These are phyloP conservation scores for Lasioglossum figueresi DNA, from an alignment of 2,888 invertebrate genomes.

Conservation along the genomic window DNA sequence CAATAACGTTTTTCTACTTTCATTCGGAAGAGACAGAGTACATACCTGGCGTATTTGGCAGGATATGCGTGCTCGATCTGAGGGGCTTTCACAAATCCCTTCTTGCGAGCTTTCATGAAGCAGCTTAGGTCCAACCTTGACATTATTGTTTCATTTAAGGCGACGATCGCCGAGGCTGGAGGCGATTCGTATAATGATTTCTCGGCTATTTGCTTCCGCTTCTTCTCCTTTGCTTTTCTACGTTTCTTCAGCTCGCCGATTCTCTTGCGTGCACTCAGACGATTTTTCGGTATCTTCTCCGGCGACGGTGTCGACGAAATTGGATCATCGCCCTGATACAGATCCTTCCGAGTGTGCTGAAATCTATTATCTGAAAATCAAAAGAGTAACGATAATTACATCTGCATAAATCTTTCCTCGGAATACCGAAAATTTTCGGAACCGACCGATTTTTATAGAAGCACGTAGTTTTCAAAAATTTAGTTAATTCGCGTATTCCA, in stretches of 20 bases:
- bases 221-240: slow-evolving; percentile 67
- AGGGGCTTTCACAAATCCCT: slow-evolving; percentile 77
- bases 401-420: too few species aligned
- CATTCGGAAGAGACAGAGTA: neutral
- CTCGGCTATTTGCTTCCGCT: slow-evolving; percentile 67
- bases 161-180: slow-evolving; percentile 51
- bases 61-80: slow-evolving; percentile 73
- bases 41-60: slow-evolving; percentile 76
- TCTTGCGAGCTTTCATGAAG: slow-evolving; percentile 71
- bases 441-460: too few species aligned
- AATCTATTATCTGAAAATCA: slow-evolving; percentile 51
- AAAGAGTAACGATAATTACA: neutral
- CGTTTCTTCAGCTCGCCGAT: slow-evolving; percentile 71
- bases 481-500: too few species aligned
- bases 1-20: neutral
- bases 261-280: slow-evolving; percentile 63
- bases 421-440: too few species aligned
- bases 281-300: slow-evolving; percentile 42
- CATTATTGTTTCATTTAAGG: slow-evolving; percentile 76
- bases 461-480: too few species aligned
- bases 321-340: slow-evolving; percentile 73
- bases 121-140: slow-evolving; percentile 77
- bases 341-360: slow-evolving; percentile 63
- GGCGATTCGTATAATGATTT: slow-evolving; percentile 64
- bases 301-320: slow-evolving; percentile 35